Conservation (phyloP, 2,113 vertebrate species). For the Enhydra lutris region DNA sequence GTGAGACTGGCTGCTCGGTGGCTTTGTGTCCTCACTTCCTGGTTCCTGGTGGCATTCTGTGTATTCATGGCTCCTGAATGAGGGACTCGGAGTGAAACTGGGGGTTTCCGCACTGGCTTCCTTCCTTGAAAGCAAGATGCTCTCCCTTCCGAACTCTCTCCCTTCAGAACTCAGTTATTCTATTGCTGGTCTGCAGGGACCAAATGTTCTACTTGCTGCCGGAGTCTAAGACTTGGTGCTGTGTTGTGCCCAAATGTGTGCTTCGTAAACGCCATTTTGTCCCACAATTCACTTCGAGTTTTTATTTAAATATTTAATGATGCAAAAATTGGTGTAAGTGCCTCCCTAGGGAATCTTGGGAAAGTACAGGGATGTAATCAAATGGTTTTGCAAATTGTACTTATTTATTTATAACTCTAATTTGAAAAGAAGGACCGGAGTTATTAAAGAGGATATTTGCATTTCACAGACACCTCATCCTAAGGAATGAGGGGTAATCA, state of each 20-base stretch:
- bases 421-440: conserved; percentile 44
- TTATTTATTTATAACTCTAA: conserved; percentile 68
- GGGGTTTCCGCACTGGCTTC: neutral
- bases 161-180: neutral
- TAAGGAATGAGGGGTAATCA: neutral
- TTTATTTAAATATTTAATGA: conserved; percentile 75
- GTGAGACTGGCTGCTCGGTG: neutral
- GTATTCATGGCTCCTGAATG: neutral
- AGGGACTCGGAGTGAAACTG: neutral
- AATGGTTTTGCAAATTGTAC: conserved; percentile 56
- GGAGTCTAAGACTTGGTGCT: neutral
- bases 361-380: conserved; percentile 59
- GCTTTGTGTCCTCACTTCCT: neutral
- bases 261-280: conserved; percentile 48
- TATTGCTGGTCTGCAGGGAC: neutral
- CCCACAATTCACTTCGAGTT: conserved; percentile 36
- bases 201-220: neutral
- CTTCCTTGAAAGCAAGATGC: conserved; percentile 7
- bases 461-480: conserved; percentile 33
- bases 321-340: conserved; percentile 61
- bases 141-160: neutral
- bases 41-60: neutral
- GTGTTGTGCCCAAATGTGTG: neutral
- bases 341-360: conserved; percentile 51
- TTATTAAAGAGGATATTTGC: conserved; percentile 37